These are phyloP conservation scores for Atta texana DNA, from an alignment of 1,140 invertebrate genomes.

Conservation along the genomic window DNA sequence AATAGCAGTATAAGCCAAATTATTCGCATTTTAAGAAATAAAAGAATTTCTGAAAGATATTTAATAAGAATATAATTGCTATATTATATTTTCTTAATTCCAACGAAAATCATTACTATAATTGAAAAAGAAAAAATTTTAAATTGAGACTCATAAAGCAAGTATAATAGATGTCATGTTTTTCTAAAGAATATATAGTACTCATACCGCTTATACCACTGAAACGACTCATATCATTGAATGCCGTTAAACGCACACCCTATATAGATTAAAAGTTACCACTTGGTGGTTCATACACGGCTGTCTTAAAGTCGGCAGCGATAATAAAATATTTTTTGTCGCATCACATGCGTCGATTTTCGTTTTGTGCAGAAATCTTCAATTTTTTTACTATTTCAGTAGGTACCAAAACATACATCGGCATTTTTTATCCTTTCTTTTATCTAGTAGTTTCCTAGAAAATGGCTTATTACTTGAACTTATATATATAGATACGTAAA, in stretches of 20 bases:
- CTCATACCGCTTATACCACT: background rate
- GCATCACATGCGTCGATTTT: constrained; percentile 78
- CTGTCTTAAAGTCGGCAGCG: constrained; percentile 57
- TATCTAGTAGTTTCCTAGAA: constrained; percentile 57
- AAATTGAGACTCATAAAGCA: background rate
- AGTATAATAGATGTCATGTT: background rate
- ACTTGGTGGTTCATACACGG: constrained; percentile 76
- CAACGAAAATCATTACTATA: background rate
- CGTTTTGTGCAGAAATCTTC: constrained; percentile 64
- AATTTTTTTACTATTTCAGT: constrained; percentile 66
- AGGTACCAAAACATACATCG: constrained; percentile 76
- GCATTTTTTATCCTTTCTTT: constrained; percentile 42
- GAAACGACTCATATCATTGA: constrained; percentile 34
- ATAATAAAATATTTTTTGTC: constrained; percentile 79
- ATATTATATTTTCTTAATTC: background rate
- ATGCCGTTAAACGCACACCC: constrained; percentile 69
- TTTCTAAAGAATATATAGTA: background rate
- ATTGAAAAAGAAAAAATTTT: background rate
- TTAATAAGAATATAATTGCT: background rate
- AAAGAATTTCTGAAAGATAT: background rate
- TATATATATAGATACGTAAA: constrained; percentile 7
- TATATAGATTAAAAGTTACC: constrained; percentile 63
- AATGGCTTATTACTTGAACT: constrained; percentile 67
- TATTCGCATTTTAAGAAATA: background rate
- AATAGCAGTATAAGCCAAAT: background rate